These are phyloP conservation scores for Miltochrista miniata DNA, from an alignment of 2,888 invertebrate genomes.

Conservation along the genomic window DNA sequence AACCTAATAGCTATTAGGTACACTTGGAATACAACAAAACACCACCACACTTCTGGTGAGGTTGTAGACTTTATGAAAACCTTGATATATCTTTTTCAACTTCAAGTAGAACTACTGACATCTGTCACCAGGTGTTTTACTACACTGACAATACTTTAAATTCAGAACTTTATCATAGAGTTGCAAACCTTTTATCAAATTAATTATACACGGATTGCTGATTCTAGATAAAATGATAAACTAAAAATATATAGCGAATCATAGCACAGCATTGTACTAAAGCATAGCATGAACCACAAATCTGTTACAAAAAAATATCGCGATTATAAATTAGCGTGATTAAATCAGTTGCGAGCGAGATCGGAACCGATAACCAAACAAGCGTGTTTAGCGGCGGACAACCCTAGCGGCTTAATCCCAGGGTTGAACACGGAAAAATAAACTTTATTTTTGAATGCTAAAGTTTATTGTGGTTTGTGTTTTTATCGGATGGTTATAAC, in stretches of 20 bases:
- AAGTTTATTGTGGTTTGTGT: neutral
- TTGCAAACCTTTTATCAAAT: too few relatives aligned
- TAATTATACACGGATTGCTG: too few relatives aligned
- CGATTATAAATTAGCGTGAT: constrained; percentile 49
- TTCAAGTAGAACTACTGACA: too few relatives aligned
- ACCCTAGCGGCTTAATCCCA: constrained; percentile 17
- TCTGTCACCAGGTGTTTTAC: too few relatives aligned
- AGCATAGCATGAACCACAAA: constrained; percentile 19
- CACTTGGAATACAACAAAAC: too few relatives aligned
- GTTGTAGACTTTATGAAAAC: too few relatives aligned
- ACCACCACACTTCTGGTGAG: too few relatives aligned
- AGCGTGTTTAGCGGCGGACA: constrained; percentile 37
- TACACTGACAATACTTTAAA: too few relatives aligned
- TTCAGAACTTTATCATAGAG: too few relatives aligned
- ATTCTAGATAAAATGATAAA: too few relatives aligned
- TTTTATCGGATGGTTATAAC: constrained; percentile 28
- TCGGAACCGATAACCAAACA: constrained; percentile 46
- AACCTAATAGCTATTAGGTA: too few relatives aligned
- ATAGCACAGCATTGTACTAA: constrained; percentile 1
- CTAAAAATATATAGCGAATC: constrained; percentile 1
- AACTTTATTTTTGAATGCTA: constrained; percentile 3
- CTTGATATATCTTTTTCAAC: too few relatives aligned
- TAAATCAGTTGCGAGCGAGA: constrained; percentile 45
- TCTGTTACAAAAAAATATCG: constrained; percentile 43
- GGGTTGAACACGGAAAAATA: constrained; percentile 1